Evolutionary conservation across 2,888 invertebrate genomes (phyloP).

Genomic region (Galerucella nymphaeae): DNA sequence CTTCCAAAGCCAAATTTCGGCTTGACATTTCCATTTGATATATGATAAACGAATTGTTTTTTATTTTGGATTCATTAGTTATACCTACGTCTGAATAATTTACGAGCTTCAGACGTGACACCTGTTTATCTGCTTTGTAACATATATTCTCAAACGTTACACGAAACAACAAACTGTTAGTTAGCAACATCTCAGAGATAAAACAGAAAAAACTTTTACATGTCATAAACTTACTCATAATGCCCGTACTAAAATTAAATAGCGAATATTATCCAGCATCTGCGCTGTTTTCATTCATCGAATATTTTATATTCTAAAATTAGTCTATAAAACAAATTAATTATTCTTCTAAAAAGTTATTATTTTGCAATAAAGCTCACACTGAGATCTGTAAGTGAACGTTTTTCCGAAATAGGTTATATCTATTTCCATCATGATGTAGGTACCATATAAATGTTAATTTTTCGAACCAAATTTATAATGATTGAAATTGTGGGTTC

Average conservation of each 20-base stretch:
- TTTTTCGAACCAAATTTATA: too few species aligned
- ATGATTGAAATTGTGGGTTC: too few species aligned
- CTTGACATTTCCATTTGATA: slow-evolving; percentile 54
- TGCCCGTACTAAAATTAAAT: slow-evolving; percentile 3
- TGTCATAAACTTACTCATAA: slow-evolving; percentile 1
- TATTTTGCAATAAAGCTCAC: too few species aligned
- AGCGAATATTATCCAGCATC: background rate
- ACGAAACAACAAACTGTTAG: background rate
- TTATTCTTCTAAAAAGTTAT: too few species aligned
- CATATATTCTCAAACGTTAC: background rate
- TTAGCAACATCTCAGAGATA: background rate
- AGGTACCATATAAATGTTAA: too few species aligned
- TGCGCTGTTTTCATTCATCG: background rate
- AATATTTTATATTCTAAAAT: background rate
- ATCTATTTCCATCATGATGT: too few species aligned
- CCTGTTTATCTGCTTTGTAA: slow-evolving; percentile 51
- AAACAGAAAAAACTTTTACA: slow-evolving; percentile 3
- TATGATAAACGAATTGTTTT: slow-evolving; percentile 53
- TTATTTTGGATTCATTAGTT: slow-evolving; percentile 60
- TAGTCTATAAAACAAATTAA: background rate
- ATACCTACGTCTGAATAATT: slow-evolving; percentile 53
- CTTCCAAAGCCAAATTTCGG: slow-evolving; percentile 54
- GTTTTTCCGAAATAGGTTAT: too few species aligned
- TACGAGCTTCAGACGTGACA: slow-evolving; percentile 58
- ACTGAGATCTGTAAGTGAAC: too few species aligned